These are phyloP conservation scores for Aphis gossypii DNA, from an alignment of 1,140 invertebrate genomes.

Conservation along the genomic window DNA sequence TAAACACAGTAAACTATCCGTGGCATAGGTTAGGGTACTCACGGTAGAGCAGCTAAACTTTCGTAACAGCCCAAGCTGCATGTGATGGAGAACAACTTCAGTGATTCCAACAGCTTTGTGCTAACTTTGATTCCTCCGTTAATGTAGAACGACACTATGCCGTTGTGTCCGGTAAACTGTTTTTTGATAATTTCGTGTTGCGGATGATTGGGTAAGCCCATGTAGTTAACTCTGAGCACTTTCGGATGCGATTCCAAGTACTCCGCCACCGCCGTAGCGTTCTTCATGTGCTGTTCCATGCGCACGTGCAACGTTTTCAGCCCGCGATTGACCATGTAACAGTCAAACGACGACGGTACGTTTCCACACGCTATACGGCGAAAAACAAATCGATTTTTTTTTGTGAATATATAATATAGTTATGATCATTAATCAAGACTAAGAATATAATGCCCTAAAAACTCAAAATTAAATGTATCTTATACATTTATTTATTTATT, in stretches of 20 bases:
- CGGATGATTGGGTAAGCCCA: conserved; percentile 87
- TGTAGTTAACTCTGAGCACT: conserved; percentile 84
- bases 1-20: no score
- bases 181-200: conserved; percentile 83
- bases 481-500: no score
- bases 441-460: no score
- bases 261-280: conserved; percentile 77
- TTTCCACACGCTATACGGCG: conserved; percentile 76
- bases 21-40: conserved; percentile 65
- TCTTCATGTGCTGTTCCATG: conserved; percentile 88
- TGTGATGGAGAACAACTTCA: conserved; percentile 87
- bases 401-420: no score
- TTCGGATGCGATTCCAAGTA: conserved; percentile 79
- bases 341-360: conserved; percentile 95
- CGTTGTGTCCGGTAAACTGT: conserved; percentile 89
- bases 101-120: conserved; percentile 75
- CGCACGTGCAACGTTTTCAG: conserved; percentile 90
- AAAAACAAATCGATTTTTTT: background rate
- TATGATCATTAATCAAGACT: no score
- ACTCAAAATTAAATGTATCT: no score
- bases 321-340: conserved; percentile 90
- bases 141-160: conserved; percentile 90
- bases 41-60: conserved; percentile 87
- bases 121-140: conserved; percentile 80
- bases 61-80: conserved; percentile 96